A percentile compares a stretch with the other conserved stretches of the same genome.
Conservation (phyloP, 2,113 vertebrate genomes). For the Erinaceus europaeus region DNA sequence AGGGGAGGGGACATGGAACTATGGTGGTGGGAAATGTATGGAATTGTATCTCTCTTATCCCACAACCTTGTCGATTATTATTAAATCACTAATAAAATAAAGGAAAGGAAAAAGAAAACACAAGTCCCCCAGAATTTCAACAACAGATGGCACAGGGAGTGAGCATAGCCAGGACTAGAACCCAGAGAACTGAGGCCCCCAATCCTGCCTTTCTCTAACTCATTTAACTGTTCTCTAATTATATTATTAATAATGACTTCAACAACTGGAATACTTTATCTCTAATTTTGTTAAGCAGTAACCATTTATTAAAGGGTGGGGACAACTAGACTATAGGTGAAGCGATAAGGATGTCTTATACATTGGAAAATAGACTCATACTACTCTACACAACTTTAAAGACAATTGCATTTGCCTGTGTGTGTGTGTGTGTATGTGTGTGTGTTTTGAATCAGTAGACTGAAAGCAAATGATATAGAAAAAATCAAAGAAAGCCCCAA, state of each 20-base stretch:
- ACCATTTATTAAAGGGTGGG: constrained; percentile 37
- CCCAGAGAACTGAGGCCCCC: background rate
- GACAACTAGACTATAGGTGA: background rate
- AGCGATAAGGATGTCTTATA: constrained; percentile 37
- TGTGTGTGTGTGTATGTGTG: no score
- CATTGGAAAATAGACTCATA: background rate
- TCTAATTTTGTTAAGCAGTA: constrained; percentile 42
- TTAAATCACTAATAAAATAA: no score
- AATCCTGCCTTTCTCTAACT: background rate
- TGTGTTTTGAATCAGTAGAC: constrained; percentile 16
- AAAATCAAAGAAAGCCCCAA: constrained; percentile 61
- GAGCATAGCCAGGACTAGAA: background rate
- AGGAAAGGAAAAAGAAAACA: no score
- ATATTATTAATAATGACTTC: background rate
- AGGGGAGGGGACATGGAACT: no score
- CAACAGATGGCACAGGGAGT: rapidly evolving
- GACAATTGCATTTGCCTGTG: constrained; percentile 36
- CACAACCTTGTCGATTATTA: no score
- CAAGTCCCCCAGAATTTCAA: rapidly evolving
- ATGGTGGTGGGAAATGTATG: no score
- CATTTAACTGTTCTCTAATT: background rate
- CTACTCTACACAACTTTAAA: constrained; percentile 21
- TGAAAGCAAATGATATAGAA: constrained; percentile 38
- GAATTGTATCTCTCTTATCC: no score
- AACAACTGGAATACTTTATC: constrained; percentile 24